phyloP scores from a whole-genome alignment of 2,113 vertebrate genomes.

The Corvus cornix region DNA sequence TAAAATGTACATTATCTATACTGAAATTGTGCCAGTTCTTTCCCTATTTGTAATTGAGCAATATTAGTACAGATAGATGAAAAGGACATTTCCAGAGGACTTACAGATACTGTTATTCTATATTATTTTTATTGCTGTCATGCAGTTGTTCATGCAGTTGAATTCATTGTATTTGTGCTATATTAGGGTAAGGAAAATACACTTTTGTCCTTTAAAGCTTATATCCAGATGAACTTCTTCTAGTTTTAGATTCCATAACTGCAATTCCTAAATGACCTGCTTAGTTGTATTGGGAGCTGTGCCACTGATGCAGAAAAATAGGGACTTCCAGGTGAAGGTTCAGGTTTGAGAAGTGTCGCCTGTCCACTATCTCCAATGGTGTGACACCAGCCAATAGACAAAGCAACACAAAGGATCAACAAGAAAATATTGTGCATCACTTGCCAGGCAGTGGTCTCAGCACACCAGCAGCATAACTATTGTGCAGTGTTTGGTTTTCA shows the following conservation, averaged over 20 bases:
- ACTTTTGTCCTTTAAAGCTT: not conserved
- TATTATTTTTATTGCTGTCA: not conserved
- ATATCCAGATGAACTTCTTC: not conserved
- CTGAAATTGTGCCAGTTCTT: not conserved
- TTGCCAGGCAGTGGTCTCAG: not conserved
- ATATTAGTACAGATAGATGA: not conserved
- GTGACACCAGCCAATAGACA: not conserved
- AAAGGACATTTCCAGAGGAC: not conserved
- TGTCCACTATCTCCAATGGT: too few relatives aligned
- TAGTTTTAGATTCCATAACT: not conserved
- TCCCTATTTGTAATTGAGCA: not conserved
- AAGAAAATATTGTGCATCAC: not conserved
- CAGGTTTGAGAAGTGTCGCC: not conserved
- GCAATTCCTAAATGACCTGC: not conserved
- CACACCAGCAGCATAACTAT: not conserved
- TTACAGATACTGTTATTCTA: not conserved
- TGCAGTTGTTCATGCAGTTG: not conserved
- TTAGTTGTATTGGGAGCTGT: not conserved
- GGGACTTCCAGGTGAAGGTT: not conserved
- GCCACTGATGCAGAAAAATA: not conserved
- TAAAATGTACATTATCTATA: not conserved
- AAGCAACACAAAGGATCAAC: not conserved
- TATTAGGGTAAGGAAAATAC: not conserved
- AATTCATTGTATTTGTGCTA: not conserved
- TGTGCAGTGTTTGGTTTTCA: not conserved